Base-by-base conservation (phyloP, 2,797 vertebrate species). In the Mormyrops boulengeri region DNA sequence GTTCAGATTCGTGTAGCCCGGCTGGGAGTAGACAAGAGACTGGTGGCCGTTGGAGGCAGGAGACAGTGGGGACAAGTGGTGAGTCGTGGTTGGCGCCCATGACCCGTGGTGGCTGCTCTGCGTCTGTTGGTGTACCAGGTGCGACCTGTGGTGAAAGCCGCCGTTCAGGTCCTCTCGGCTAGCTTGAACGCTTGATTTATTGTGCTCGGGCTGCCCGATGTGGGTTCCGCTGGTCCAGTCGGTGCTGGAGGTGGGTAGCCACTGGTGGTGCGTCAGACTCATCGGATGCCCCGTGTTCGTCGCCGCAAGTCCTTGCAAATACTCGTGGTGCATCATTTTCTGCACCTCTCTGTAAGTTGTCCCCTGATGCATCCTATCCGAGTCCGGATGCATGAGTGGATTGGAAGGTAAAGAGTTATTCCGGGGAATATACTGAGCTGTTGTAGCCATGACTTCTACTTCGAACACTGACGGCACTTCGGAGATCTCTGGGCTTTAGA, bases 261-360 rank as follows among this genome's bases (percentile, higher is more conserved):
- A 99, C 97, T 99, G 98, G 93, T 98, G 98, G 93, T 98, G 98
- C 93, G 97, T 97, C 91, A 98, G 95, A 95, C 97, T 98, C 96
- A 99, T 97, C 91, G 98, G 97, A 94, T 98, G 98, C 92, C 97
- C 97, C 93, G 97, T 97, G 95, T 97, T 97, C 94, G 97, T 97
- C 19, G 97, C 97, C 93, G 97, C 97, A 90, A 99, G 96, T 94
- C 98, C 97, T 92, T 97, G 97, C 93, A 98, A 95, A 94, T 98
- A 99, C 95, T 99, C 98, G 95, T 98, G 98, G 97, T 99, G 98
- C 97, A 99, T 98, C 97, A 99, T 98, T 96, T 99, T 99, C 97
- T 99, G 98, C 95, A 99, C 98, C 95, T 99, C 98, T 96, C 98
- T 96, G 95, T 98, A 99, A 93, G 98, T 98, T 95, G 98, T 97